phyloP scores from a whole-genome alignment of 2,113 vertebrate genomes.

The Ceuthmochares aereus region DNA sequence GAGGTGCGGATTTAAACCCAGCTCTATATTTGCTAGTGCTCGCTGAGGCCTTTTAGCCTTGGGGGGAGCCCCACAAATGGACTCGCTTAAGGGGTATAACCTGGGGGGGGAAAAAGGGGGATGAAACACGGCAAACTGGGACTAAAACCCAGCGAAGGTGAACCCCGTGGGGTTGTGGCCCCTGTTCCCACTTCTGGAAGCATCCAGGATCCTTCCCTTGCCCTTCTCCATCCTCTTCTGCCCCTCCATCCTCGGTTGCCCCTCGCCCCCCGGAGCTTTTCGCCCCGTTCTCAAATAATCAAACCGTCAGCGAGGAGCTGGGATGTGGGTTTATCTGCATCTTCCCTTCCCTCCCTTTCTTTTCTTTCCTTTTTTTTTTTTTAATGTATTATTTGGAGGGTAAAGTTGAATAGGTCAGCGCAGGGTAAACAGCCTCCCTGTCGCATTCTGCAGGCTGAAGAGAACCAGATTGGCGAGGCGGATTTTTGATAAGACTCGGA shows the following conservation, averaged over 20 bases:
- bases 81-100: no score
- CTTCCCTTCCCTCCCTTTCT: slow-evolving; percentile 11
- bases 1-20: not conserved
- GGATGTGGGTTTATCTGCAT: slow-evolving; percentile 55
- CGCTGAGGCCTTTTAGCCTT: not conserved
- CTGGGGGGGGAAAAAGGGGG: not conserved
- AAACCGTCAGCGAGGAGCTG: slow-evolving; percentile 63
- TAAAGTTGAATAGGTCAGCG: slow-evolving; percentile 76
- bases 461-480: slow-evolving; percentile 54
- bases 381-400: slow-evolving; percentile 72
- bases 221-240: not conserved
- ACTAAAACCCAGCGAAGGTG: not conserved
- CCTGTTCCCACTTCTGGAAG: not conserved
- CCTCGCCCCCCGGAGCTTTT: not conserved
- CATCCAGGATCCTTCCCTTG: slow-evolving; percentile 9
- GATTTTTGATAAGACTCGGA: slow-evolving; percentile 54
- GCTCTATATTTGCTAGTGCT: not conserved
- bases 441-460: slow-evolving; percentile 64
- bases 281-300: slow-evolving; percentile 75
- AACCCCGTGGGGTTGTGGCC: not conserved
- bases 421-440: slow-evolving; percentile 66
- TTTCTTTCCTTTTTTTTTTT: not conserved
- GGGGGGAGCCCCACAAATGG: not conserved
- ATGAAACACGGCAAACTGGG: fast-evolving
- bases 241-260: no score